These are phyloP conservation scores for Chaetophractus vellerosus DNA, from an alignment of 2,797 vertebrate species.

Conservation along the genomic window DNA sequence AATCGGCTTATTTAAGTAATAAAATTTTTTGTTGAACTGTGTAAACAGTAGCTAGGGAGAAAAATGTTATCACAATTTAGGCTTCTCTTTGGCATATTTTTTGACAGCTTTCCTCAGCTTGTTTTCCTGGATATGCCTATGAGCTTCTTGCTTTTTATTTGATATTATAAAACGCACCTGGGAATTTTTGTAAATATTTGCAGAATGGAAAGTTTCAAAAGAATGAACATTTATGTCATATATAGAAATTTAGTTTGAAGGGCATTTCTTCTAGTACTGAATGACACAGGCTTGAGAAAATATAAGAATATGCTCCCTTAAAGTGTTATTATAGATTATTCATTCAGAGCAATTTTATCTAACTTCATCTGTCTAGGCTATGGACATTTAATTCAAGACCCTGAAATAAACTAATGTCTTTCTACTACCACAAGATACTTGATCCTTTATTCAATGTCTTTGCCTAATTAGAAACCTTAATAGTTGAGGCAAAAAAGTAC, in stretches of 20 bases:
- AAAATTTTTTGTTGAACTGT: neutral
- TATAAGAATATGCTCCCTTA: neutral
- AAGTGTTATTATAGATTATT: neutral
- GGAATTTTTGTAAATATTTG: slow-evolving; percentile 40
- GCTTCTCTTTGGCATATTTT: neutral
- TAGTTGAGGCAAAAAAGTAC: neutral
- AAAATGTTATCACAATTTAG: neutral
- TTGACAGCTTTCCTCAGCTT: neutral
- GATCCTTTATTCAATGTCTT: neutral
- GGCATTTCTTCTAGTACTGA: neutral
- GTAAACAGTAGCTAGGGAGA: neutral
- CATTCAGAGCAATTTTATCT: neutral
- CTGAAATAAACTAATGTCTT: neutral
- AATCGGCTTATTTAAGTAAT: neutral
- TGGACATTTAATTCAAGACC: neutral
- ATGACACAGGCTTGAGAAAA: neutral
- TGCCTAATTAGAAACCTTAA: neutral
- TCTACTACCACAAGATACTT: neutral
- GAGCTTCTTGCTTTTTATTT: slow-evolving; percentile 21
- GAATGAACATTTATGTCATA: slow-evolving; percentile 9
- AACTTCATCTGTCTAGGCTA: neutral
- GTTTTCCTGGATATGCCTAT: neutral
- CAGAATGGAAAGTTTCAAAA: neutral
- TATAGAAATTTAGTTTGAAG: slow-evolving; percentile 6
- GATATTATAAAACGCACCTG: neutral